These are phyloP conservation scores for Temnopleurus reevesii DNA, from an alignment of 53 echinoderm and acorn worm species.

Conservation along the genomic window DNA sequence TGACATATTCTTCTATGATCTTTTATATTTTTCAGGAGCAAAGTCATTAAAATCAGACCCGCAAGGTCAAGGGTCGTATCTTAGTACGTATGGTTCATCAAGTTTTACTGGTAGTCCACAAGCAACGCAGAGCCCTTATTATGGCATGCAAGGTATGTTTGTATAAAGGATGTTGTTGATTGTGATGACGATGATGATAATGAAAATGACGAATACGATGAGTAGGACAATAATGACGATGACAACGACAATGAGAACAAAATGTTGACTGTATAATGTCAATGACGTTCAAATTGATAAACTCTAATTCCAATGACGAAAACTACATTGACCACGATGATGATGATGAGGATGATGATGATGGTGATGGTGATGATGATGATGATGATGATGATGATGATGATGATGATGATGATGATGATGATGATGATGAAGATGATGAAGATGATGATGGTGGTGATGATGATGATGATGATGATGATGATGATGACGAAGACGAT, in stretches of 20 bases:
- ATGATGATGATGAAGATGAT: not conserved
- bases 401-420: not conserved
- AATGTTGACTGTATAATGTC: too few species aligned
- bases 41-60: conserved; percentile 95
- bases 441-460: not conserved
- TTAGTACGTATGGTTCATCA: conserved; percentile 86
- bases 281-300: too few species aligned
- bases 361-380: not conserved
- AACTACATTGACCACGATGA: too few species aligned
- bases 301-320: too few species aligned
- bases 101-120: conserved; percentile 82
- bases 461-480: not conserved
- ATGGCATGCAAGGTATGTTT: conserved; percentile 97
- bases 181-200: too few species aligned
- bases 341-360: too few species aligned
- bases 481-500: too few species aligned
- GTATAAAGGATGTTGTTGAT: too few species aligned
- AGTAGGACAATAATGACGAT: too few species aligned
- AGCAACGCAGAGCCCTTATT: conserved; percentile 87
- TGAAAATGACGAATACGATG: too few species aligned
- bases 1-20: not conserved
- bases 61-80: conserved; percentile 92
- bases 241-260: not conserved
- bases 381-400: not conserved
- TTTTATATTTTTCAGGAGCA: conserved; percentile 61